Base-by-base conservation (phyloP, 1,140 invertebrate genomes). In the Bacillus rossius region DNA sequence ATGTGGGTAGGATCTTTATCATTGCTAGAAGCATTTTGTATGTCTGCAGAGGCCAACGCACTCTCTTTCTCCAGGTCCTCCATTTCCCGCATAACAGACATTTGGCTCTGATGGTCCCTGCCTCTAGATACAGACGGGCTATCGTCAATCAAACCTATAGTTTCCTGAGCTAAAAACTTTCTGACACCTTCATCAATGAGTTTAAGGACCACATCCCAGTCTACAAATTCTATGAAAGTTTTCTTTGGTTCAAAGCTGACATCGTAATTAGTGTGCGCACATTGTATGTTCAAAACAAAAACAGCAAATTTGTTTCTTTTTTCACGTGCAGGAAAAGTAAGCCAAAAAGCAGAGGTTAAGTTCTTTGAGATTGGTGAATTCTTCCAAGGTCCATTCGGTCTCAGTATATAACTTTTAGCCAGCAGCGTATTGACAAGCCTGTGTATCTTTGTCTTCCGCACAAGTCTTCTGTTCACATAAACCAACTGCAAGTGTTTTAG, bases 221-320 rank as follows among this genome's bases (percentile, higher is more conserved):
- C 74, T 68, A 76, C 79, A 65, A 87, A 87, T 71, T 84, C 81
- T 16, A 85, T 71, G 22, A 76, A 58, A 45, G 74, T 77, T 67
- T 83, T 79, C 17, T 71, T 72, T 22, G 76, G 71, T 57, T 79
- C 77, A 61, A 77, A 71, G 41, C 69, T 74, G 2, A 84, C 73
- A 62, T 85, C 81, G 70, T 84, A 81, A 60, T 77, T 77, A 57
- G 65, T 71, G 50, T 74, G 67, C 10, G 82, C 78, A 64, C 84
- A 85, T 56, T 70, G 71, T 55, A 87, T 74, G 66, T 84, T 81
- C 19, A 86, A 52, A 50, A 84, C 70, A 75, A 79, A 87, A 55
- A 81, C 70, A 42, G 77, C 76, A 67, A 79, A 71, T 45, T 68
- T 73, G 10, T 74, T 70, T 55, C 65, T 65, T 61, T 69, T 61